These are phyloP conservation scores for Sinosuthora webbiana DNA, from an alignment of 2,113 vertebrate species.

Conservation along the genomic window DNA sequence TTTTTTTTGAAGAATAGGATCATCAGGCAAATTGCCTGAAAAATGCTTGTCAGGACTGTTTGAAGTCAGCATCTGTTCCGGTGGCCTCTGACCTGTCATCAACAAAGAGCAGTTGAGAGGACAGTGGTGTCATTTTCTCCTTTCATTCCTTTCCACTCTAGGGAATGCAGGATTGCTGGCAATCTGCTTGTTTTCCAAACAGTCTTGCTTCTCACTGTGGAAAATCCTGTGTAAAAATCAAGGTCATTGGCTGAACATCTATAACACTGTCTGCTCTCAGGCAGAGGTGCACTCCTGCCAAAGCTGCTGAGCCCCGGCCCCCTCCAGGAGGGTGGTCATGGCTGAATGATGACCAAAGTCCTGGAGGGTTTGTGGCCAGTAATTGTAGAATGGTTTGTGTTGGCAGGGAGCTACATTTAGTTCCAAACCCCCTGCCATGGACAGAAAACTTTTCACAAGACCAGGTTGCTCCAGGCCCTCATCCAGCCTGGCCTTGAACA, in stretches of 20 bases:
- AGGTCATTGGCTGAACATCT: background rate
- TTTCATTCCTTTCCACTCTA: background rate
- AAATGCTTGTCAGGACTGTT: background rate
- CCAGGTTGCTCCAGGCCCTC: background rate
- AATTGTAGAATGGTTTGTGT: background rate
- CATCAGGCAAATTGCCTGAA: background rate
- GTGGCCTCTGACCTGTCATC: background rate
- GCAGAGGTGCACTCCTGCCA: background rate
- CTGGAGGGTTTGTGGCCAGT: background rate
- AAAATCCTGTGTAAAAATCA: background rate
- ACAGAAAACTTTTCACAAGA: background rate
- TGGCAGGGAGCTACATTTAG: background rate
- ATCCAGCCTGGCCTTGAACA: background rate
- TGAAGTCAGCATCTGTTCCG: background rate
- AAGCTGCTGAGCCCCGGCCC: background rate
- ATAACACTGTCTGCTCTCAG: background rate
- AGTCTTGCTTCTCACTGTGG: background rate
- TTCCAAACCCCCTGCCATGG: background rate
- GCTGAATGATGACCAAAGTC: background rate
- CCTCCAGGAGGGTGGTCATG: background rate
- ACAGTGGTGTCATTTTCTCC: background rate
- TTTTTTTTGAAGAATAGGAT: background rate
- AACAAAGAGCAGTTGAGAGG: background rate
- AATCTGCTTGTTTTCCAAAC: background rate
- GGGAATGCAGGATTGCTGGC: background rate